Percentiles rank a stretch among this genome's conserved stretches.
These are phyloP conservation scores for Protonemura montana DNA, from an alignment of 2,888 invertebrate species.

Conservation along the genomic window DNA sequence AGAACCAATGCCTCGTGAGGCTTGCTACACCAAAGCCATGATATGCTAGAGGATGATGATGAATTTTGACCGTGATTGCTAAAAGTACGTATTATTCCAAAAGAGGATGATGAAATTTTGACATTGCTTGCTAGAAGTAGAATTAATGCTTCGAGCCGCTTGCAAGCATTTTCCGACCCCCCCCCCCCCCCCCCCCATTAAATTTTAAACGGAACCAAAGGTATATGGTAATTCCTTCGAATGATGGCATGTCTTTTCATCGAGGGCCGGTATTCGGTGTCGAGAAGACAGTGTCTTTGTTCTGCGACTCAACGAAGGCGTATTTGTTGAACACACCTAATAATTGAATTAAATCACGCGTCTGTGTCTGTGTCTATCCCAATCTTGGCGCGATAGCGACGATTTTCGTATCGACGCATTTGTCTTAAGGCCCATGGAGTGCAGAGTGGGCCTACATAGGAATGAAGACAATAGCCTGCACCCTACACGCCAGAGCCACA, in stretches of 20 bases:
- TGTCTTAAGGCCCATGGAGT: not conserved
- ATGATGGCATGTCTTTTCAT: not conserved
- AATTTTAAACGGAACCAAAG: not conserved
- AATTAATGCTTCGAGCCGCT: too few species aligned
- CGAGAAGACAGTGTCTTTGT: constrained; percentile 20
- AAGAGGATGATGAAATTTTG: too few species aligned
- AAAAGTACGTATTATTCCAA: too few species aligned
- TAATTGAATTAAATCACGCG: constrained; percentile 12
- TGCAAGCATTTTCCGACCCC: too few species aligned
- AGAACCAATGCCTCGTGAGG: too few species aligned
- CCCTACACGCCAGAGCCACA: not conserved
- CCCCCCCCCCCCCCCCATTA: too few species aligned
- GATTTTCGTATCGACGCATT: not conserved
- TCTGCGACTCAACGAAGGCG: constrained; percentile 1
- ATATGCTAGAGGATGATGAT: too few species aligned
- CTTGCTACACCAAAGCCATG: too few species aligned
- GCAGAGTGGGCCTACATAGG: not conserved
- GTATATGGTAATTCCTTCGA: not conserved
- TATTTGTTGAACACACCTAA: constrained; percentile 18
- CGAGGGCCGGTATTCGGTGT: not conserved
- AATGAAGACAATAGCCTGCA: not conserved
- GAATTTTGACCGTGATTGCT: too few species aligned
- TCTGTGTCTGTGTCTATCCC: not conserved
- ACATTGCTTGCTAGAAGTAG: too few species aligned
- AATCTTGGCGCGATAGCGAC: not conserved